Conservation (phyloP, 2,797 vertebrate genomes). For the Gallinago solitaria region DNA sequence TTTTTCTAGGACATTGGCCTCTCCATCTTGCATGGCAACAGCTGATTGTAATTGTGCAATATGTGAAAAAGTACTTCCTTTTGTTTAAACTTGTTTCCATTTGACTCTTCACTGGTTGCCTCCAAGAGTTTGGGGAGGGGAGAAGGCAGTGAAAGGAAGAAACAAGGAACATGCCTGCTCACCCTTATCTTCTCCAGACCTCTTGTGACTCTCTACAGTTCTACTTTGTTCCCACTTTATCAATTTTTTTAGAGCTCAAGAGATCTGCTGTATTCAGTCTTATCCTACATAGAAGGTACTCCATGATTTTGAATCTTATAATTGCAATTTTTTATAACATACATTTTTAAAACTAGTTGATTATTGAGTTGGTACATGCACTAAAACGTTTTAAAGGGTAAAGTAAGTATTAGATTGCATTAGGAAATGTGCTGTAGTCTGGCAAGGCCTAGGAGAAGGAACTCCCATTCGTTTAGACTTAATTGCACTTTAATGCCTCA, state of each 20-base stretch:
- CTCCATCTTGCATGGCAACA: background rate
- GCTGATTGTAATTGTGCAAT: background rate
- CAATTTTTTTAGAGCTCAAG: background rate
- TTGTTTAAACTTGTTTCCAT: background rate
- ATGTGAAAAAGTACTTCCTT: background rate
- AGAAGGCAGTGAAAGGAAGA: background rate
- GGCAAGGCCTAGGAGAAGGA: constrained; percentile 6
- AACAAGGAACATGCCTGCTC: background rate
- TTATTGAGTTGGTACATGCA: background rate
- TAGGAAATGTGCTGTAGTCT: background rate
- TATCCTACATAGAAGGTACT: background rate
- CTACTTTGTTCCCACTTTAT: background rate
- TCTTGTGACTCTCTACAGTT: background rate
- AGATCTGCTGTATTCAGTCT: background rate
- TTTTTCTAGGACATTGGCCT: background rate
- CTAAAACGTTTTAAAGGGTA: background rate
- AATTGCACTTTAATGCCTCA: constrained; percentile 49
- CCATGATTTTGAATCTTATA: background rate
- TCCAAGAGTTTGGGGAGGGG: background rate
- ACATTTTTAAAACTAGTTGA: background rate
- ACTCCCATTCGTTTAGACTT: constrained; percentile 51
- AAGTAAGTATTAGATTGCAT: background rate
- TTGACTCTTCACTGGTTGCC: background rate
- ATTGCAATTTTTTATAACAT: background rate
- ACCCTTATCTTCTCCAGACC: background rate